Conservation (phyloP, 2,797 vertebrate species). For the Chaenodraco wilsoni region DNA sequence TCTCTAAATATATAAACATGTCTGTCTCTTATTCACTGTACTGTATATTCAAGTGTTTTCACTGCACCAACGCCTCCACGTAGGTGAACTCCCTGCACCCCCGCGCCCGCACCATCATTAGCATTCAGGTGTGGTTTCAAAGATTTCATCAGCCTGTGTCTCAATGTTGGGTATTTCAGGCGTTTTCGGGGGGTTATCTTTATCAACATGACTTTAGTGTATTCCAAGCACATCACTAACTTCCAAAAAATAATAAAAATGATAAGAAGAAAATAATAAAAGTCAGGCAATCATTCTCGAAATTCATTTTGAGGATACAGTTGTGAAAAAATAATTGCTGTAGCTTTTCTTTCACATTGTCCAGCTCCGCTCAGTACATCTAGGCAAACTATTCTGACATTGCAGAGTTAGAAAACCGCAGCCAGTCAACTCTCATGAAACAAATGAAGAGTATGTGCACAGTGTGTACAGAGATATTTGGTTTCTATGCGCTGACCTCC, state of each 20-base stretch:
- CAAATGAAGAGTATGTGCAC: conserved; percentile 7
- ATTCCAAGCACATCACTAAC: too few relatives aligned
- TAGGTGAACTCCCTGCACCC: conserved; percentile 3
- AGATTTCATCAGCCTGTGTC: background rate
- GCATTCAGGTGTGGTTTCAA: background rate
- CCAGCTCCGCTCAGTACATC: conserved; percentile 2
- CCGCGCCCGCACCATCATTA: conserved; percentile 1
- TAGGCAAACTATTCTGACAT: background rate
- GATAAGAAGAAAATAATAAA: too few relatives aligned
- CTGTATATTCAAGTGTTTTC: background rate
- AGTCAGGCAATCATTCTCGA: background rate
- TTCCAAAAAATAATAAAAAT: too few relatives aligned
- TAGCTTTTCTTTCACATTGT: background rate
- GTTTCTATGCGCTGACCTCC: conserved; percentile 19
- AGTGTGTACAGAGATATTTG: background rate
- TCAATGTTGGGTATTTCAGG: background rate
- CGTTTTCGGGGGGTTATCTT: too few relatives aligned
- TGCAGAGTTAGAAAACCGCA: conserved; percentile 15
- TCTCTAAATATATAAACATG: background rate
- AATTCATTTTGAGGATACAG: background rate
- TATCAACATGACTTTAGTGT: too few relatives aligned
- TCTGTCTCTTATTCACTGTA: background rate
- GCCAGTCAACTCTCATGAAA: background rate
- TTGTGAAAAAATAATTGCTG: conserved; percentile 12
- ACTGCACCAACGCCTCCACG: background rate